These are phyloP conservation scores for Papilio glaucus DNA, from an alignment of 1,140 invertebrate genomes.

Conservation along the genomic window DNA sequence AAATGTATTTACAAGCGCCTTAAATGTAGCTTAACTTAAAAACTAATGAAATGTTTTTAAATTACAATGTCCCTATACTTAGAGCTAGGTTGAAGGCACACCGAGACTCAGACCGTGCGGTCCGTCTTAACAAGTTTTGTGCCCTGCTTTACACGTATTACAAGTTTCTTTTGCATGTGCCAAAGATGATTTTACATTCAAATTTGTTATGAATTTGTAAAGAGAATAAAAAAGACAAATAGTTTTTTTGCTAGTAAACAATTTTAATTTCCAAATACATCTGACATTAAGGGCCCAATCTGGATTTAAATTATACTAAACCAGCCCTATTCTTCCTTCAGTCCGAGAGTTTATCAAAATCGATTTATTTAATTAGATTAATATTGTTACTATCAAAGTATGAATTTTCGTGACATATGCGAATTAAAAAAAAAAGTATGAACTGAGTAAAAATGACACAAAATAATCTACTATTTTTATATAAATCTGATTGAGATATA, in stretches of 20 bases:
- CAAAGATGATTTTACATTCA: slow-evolving; percentile 40
- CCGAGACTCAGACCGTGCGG: slow-evolving; percentile 41
- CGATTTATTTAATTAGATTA: too few relatives aligned
- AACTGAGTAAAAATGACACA: too few relatives aligned
- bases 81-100: slow-evolving; percentile 67
- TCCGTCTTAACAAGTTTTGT: slow-evolving; percentile 51
- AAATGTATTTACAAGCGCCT: slow-evolving; percentile 74
- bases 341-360: too few relatives aligned
- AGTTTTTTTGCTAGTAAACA: background rate
- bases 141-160: slow-evolving; percentile 47
- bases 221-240: background rate
- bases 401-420: too few relatives aligned
- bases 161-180: slow-evolving; percentile 38
- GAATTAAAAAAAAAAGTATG: too few relatives aligned
- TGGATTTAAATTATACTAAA: too few relatives aligned
- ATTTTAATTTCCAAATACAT: too few relatives aligned
- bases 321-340: too few relatives aligned
- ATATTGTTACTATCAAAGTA: too few relatives aligned
- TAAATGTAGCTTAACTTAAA: slow-evolving; percentile 51
- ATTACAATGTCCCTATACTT: slow-evolving; percentile 61
- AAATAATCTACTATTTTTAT: too few relatives aligned
- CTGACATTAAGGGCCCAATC: too few relatives aligned
- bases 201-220: slow-evolving; percentile 27
- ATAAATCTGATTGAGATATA: too few relatives aligned
- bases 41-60: slow-evolving; percentile 64